phyloP scores from a whole-genome alignment of 2,797 vertebrate genomes.

The Melanotaenia nigrans region DNA sequence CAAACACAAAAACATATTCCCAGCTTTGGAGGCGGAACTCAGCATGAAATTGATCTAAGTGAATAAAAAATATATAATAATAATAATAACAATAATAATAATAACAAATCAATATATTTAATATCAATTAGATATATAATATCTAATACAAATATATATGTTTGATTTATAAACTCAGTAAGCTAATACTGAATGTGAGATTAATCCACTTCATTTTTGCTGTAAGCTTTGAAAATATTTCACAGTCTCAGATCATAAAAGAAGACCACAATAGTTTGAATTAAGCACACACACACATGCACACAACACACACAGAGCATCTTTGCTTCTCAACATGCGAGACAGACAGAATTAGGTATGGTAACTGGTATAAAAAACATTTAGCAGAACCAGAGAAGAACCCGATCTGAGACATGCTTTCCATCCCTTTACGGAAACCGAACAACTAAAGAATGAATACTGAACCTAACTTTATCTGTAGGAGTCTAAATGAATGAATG shows the following conservation, averaged over 20 bases:
- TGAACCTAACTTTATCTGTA: background rate
- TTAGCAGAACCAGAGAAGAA: background rate
- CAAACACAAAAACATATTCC: too few relatives aligned
- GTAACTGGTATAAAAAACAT: background rate
- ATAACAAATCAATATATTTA: too few relatives aligned
- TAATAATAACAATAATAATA: too few relatives aligned
- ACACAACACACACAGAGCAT: too few relatives aligned
- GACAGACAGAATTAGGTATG: background rate
- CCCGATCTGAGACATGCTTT: background rate
- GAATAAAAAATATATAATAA: too few relatives aligned
- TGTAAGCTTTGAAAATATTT: background rate
- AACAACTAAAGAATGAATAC: background rate
- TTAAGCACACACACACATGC: too few relatives aligned
- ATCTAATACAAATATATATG: too few relatives aligned
- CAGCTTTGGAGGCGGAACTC: background rate
- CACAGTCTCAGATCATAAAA: background rate
- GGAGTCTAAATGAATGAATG: background rate
- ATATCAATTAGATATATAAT: too few relatives aligned
- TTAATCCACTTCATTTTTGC: background rate
- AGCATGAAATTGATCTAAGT: too few relatives aligned
- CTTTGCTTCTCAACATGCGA: background rate
- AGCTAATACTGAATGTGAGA: too few relatives aligned
- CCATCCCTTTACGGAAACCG: background rate
- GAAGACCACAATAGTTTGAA: background rate
- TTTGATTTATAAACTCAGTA: too few relatives aligned